Conservation (phyloP, 2,113 vertebrate species). For the Mesitornis unicolor region DNA sequence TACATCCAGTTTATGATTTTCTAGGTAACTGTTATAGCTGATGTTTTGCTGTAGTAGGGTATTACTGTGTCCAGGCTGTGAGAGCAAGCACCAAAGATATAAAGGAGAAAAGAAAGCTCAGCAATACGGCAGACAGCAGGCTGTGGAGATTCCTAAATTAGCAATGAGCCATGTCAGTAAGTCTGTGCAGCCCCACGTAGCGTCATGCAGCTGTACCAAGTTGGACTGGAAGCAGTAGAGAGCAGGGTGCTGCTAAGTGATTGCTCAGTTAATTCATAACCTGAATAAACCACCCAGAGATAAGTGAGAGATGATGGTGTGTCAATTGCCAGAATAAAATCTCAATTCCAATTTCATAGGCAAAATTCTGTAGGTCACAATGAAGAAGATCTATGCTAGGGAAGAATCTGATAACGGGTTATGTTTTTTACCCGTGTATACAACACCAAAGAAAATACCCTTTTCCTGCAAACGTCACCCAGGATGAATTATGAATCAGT, state of each 20-base stretch:
- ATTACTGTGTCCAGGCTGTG: background rate
- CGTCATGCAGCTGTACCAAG: background rate
- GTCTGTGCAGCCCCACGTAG: background rate
- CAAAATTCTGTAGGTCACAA: background rate
- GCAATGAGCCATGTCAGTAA: background rate
- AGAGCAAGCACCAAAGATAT: background rate
- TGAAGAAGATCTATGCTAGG: background rate
- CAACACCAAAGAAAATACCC: background rate
- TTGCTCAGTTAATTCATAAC: background rate
- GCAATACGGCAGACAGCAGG: background rate
- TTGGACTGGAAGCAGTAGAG: background rate
- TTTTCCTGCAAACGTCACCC: background rate
- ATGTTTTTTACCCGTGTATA: rapidly evolving
- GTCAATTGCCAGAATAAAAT: background rate
- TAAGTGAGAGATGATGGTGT: background rate
- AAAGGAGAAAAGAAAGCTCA: background rate
- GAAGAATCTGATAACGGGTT: background rate
- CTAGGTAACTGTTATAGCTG: background rate
- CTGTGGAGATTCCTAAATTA: background rate
- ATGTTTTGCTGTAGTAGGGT: background rate
- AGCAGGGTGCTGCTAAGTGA: background rate
- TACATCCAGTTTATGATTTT: background rate
- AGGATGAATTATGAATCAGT: background rate
- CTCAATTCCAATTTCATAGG: background rate
- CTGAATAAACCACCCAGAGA: background rate